Base-by-base conservation (phyloP, 2,888 invertebrate species). In the Meteorus colon region DNA sequence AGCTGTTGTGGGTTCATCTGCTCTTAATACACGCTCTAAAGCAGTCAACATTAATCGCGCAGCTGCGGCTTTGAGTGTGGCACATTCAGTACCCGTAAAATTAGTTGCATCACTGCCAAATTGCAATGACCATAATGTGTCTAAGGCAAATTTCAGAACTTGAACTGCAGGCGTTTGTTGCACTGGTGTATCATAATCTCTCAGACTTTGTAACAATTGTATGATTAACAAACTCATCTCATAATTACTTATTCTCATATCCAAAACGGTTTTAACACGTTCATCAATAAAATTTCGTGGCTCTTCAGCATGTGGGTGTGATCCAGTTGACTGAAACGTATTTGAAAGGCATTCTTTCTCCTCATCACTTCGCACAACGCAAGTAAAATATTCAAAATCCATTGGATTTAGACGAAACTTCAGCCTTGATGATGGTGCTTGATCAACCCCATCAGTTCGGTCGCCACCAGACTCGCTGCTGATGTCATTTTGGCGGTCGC, bases 321-420 rank as follows among this genome's bases (percentile, higher is more conserved):
- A 82, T 14, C 27, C 31, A 71, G 89, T 86, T 0, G 90, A 84
- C n/a, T 91, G 90, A 68, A 90, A 90, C 0, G 90, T 84, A 1
- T 81, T 80, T 2, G 89, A 89, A 69, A 88, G 89, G 73, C 90
- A 87, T 10, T 90, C 90, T 1, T 90, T 80, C 75, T 91, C 91
- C 77, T 91, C 91, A 73, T 91, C 91, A 81, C 90, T 90, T 8
- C 90, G 81, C 0, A 91, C 88, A 1, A 90, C 90, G 0, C 91
- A 91, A 68, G 92, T 92, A 85, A 93, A 93, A 84, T 93, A 93
- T 76, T 92, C 92, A 84, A 93, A 93, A 84, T 93, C 92, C 88
- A 93, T 93, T 67, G 90, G 90, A 45, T 92, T 92, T n/a, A 92
- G 82, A 77, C 91, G 90, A 75, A 92, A 91, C 84, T 92, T 92